Evolutionary conservation across 2,113 vertebrate species (phyloP).

Genomic region (Phocoena phocoena): DNA sequence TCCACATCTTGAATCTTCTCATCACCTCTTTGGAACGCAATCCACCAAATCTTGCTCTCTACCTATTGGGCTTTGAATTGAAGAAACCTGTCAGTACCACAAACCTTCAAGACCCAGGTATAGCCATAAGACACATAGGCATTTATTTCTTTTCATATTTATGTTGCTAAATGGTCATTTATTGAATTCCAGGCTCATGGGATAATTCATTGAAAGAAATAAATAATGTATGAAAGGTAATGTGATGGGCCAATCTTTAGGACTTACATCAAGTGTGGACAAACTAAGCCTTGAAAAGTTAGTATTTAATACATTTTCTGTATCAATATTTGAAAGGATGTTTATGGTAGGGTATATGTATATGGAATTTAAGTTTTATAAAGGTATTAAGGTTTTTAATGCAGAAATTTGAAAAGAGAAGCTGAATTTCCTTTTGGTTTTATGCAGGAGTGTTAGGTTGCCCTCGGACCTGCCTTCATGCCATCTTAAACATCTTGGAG

Average conservation of each 20-base stretch:
- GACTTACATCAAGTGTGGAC: neutral
- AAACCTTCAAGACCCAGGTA: constrained; percentile 97
- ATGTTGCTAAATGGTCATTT: neutral
- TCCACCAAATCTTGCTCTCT: constrained; percentile 93
- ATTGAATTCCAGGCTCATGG: neutral
- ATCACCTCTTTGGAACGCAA: constrained; percentile 96
- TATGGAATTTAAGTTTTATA: constrained; percentile 23
- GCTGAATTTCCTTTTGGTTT: constrained; percentile 46
- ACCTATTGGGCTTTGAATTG: constrained; percentile 95
- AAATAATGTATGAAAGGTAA: neutral
- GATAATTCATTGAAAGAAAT: neutral
- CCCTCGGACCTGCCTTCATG: constrained; percentile 95
- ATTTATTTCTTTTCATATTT: neutral
- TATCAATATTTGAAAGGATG: neutral
- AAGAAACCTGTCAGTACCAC: constrained; percentile 97
- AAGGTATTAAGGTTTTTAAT: neutral
- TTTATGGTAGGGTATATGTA: neutral
- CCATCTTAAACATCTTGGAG: constrained; percentile 95
- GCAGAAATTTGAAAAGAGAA: neutral
- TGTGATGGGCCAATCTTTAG: neutral
- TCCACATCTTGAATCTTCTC: constrained; percentile 97
- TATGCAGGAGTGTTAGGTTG: constrained; percentile 95
- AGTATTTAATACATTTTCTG: neutral
- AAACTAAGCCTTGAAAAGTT: neutral
- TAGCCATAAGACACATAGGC: neutral